Base-by-base conservation (phyloP, 2,797 vertebrate species). In the Manis pentadactyla region DNA sequence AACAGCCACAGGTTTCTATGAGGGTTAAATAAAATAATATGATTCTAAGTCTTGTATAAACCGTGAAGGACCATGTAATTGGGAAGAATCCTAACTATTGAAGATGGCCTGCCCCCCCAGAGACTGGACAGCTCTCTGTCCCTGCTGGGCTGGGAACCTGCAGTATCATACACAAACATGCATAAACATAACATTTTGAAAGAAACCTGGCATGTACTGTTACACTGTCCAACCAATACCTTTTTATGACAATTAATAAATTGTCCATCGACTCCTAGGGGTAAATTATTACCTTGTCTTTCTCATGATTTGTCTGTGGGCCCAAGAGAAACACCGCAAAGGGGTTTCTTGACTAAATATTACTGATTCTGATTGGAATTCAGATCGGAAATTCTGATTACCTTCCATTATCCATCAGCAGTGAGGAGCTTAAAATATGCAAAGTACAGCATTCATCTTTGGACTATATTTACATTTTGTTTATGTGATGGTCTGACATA, bases 391-490 rank as follows among this genome's bases (percentile, higher is more conserved):
- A 95, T 87, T 78, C 61, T 87, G 27, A 92, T 93, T 95, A 13
- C 19, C 74, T 83, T 31, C 42, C 7, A 82, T 82, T 49, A 71
- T 23, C 57, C 2, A 61, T 68, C 53, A 96, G 64, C 4, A 15
- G 55, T 13, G 78, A 90, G 42, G 46, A 92, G 9, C 77, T 18
- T 78, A 61, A 95, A 90, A 84, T 95, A 75, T 66, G 82, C 57
- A 96, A 89, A 94, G 34, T 84, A 34, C 15, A 94, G 64, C 63
- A 71, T 95, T 93, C 94, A 88, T 92, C 31, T 95, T 66, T 82
- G 82, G n/a, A 57, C 29, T 88, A 29, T 71, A 55, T 93, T 96
- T 95, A 69, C 68, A 77, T 89, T 87, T 95, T 96, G 46, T 95
- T 91, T 97, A 96, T 73, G 79, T 57, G 39, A 83, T 83, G 51